Conservation (phyloP, 1,140 invertebrate species). For the Bicyclus anynana region DNA sequence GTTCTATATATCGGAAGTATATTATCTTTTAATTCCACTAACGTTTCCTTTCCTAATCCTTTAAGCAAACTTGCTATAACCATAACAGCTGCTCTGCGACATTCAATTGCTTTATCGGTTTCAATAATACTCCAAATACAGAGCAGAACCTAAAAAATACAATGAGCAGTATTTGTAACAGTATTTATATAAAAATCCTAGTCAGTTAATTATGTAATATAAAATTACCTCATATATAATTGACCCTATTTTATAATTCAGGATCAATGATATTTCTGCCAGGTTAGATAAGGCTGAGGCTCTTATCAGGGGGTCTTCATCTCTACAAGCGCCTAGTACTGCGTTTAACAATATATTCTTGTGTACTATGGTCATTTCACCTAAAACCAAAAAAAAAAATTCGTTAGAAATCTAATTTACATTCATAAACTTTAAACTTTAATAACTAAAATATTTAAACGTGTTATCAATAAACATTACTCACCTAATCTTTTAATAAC, state of each 20-base stretch:
- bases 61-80: constrained; percentile 84
- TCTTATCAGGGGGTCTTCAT: constrained; percentile 85
- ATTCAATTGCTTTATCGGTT: constrained; percentile 83
- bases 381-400: constrained; percentile 66
- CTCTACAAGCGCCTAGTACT: constrained; percentile 83
- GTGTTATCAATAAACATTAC: constrained; percentile 19
- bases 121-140: constrained; percentile 83
- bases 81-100: constrained; percentile 87
- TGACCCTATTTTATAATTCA: constrained; percentile 85
- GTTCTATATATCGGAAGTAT: constrained; percentile 84
- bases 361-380: constrained; percentile 85
- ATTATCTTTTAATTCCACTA: constrained; percentile 81
- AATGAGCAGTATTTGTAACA: not conserved
- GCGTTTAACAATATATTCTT: constrained; percentile 85
- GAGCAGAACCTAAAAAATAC: constrained; percentile 79
- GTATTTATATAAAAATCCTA: too few relatives aligned
- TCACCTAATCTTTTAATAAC: constrained; percentile 84
- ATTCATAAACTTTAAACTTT: not conserved
- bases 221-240: constrained; percentile 85
- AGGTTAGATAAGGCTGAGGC: constrained; percentile 91
- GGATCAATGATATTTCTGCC: constrained; percentile 87
- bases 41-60: constrained; percentile 83
- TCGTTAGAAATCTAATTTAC: not conserved
- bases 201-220: too few relatives aligned
- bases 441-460: too few relatives aligned